Evolutionary conservation across 2,797 vertebrate genomes (phyloP).

Genomic region (Ctenosaura bakeri): DNA sequence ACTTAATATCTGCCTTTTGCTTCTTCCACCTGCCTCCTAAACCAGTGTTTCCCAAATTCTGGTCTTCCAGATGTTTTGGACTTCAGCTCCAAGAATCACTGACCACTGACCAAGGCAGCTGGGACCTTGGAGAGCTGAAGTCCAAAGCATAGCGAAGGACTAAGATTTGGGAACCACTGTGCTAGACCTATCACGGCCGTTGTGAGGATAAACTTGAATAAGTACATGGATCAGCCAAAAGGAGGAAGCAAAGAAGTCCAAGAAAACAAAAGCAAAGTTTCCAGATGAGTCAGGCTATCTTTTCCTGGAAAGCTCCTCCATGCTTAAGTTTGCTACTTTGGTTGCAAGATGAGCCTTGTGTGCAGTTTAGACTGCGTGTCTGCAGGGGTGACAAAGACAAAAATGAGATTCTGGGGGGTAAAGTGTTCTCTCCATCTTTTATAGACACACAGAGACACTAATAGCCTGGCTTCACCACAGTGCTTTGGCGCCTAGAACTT

Average conservation of each 20-base stretch:
- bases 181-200: neutral
- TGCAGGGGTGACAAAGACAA: conserved; percentile 33
- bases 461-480: conserved; percentile 65
- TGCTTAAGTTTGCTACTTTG: neutral
- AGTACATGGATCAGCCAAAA: neutral
- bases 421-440: conserved; percentile 43
- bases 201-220: neutral
- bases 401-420: conserved; percentile 22
- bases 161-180: no score
- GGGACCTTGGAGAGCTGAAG: no score
- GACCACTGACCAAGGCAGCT: no score
- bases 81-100: no score
- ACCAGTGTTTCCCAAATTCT: no score
- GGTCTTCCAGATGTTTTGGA: no score
- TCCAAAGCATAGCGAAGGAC: no score
- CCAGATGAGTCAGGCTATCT: neutral
- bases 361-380: accelerated
- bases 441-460: conserved; percentile 58
- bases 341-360: neutral
- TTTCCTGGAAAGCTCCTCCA: accelerated
- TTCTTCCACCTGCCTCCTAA: neutral
- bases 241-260: neutral
- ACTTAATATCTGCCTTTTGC: neutral
- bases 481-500: conserved; percentile 63
- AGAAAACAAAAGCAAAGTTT: neutral